Evolutionary conservation across 2,113 vertebrate species (phyloP), one percentile per base, ranked within the genome.

Genomic region (Sinocyclocheilus rhinocerous): DNA sequence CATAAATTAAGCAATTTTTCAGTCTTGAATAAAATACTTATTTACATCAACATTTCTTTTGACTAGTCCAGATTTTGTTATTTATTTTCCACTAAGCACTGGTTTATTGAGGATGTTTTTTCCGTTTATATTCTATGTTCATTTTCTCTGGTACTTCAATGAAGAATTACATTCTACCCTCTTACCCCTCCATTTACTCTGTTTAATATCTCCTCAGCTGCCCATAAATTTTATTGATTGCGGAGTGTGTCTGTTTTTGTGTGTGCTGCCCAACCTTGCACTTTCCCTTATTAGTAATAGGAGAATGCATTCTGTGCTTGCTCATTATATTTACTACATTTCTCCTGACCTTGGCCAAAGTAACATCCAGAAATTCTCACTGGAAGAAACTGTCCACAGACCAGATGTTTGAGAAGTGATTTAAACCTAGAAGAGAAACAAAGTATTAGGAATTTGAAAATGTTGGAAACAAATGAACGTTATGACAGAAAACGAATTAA

Each of bases 181-280:
- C 12, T 29, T 55, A 55, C 12, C 39, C 39, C 42, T 77, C 9
- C 16, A 55, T 77, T 55, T 55, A 26, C 4, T 55, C 42, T 26
- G 20, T 48, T 76, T 76, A 76, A 76, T 76, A n/a, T 50, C 12
- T 50, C 45, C 73, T 76, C 42, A 26, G 42, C 73, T 76, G 39
- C 42, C 45, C n/a, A 24, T 76, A 76, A 8, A 76, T 48, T n/a
- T 50, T 24, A 50, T 26, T 50, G 13, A 48, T 50, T 50, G 65
- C 29, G 15, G 6, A 36, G 15, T 69, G 29, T 69, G 42, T 50
- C 39, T 50, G 73, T 76, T 76, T 76, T 76, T n/a, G 13, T 26
- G 42, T 50, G 73, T 76, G 13, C 45, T 1, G n/a, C 73, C n/a
- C n/a, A 50, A 15, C 6, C 12, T 45, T 76, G 6, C 5, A 16